These are phyloP conservation scores for Chelon auratus DNA, from an alignment of 2,797 vertebrate species.

Conservation along the genomic window DNA sequence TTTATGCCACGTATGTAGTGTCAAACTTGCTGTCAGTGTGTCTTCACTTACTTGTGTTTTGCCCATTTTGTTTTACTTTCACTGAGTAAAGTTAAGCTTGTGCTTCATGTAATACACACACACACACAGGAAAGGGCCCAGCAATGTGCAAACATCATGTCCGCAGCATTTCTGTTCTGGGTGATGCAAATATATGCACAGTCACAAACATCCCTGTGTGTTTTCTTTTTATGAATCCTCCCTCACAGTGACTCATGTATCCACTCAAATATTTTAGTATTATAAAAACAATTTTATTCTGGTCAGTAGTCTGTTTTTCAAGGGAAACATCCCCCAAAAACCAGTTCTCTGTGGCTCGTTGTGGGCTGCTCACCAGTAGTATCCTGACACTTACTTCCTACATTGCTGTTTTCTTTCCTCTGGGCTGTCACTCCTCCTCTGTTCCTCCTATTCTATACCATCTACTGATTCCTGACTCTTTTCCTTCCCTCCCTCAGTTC, in stretches of 20 bases:
- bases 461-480: conserved; percentile 64
- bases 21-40: too few species aligned
- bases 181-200: conserved; percentile 67
- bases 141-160: conserved; percentile 42
- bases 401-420: conserved; percentile 56
- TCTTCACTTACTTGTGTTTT: too few species aligned
- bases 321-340: conserved; percentile 30
- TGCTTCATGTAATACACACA: neutral
- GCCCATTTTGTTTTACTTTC: too few species aligned
- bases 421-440: conserved; percentile 58
- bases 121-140: neutral
- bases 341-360: conserved; percentile 53
- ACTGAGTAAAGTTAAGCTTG: neutral
- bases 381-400: conserved; percentile 50
- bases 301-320: conserved; percentile 55
- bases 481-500: conserved; percentile 43
- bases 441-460: conserved; percentile 48
- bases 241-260: conserved; percentile 51
- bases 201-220: conserved; percentile 59
- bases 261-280: conserved; percentile 49
- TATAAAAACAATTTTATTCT: conserved; percentile 52
- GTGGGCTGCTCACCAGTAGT: conserved; percentile 34
- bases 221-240: conserved; percentile 43
- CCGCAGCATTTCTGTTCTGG: conserved; percentile 17
- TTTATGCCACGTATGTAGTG: too few species aligned